Base-by-base conservation (phyloP, 1,140 invertebrate genomes). In the Diuraphis noxia region DNA sequence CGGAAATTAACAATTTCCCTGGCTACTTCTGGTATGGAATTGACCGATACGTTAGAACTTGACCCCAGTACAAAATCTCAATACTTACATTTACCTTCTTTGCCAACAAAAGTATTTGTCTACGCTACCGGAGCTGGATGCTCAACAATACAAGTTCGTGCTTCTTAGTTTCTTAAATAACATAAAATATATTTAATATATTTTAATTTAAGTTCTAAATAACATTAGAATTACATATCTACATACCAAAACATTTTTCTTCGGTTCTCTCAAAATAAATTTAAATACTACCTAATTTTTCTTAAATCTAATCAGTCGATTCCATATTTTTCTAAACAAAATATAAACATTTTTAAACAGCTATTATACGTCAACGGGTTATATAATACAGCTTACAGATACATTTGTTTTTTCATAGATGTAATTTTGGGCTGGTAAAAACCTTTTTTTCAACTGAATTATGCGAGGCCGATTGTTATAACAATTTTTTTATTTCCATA, bases 101-200 rank as follows among this genome's bases (percentile, higher is more conserved):
- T 96, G 49, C 95, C 95, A 0, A 96, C 95, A 17, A 96, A 96
- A 94, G 95, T 96, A 1, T 96, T 96, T 92, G 95, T 96, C 21
- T 96, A 96, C 92, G 95, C 95, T 30, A 96, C 95, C 23, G 95
- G 95, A 43, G 95, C 95, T 43, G 95, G 95, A 0, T 96, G 95
- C 93, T 95, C 95, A 63, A 96, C 95, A 79, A 95, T 96, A 8
- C 95, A 95, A 94, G 95, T 95, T 93, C 92, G 77, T 90, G 36
- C 79, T 84, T 91, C 36, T 56, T 46, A 41, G 21, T 92, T 46
- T 84, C 40, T 92, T 21, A 40, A 63, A 41, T 41, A 41, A 5
- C 10, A 72, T 34, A 72, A 63, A 72, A n/a, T n/a, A 63, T 72
- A 72, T 72, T n/a, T n/a, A n/a, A n/a, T n/a, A 17, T n/a, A 72